Base-by-base conservation (phyloP, 2,113 vertebrate genomes). In the Chlamydotis undulata region DNA sequence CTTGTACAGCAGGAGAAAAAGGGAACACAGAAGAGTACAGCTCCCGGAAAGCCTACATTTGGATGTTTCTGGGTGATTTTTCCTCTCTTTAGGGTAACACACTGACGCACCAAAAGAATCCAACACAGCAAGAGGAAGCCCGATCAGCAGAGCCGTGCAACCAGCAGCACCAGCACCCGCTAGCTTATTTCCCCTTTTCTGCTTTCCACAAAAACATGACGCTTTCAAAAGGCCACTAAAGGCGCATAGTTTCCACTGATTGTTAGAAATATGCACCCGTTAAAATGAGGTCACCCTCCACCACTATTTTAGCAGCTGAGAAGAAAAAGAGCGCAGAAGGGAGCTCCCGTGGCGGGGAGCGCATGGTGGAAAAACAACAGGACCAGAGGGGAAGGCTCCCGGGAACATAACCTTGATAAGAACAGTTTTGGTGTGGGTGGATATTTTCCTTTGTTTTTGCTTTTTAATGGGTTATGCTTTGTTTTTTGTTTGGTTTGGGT, bases 251-350 rank as follows among this genome's bases (percentile, higher is more conserved):
- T 95, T 97, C 97, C 97, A 97, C 28, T 28, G 73, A 91, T 76
- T 93, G 94, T 67, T 86, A 97, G 87, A 96, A 97, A 53, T 86
- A 95, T 68, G 41, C 82, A 96, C 89, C 88, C 93, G 96, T 90
- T 92, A 97, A 82, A 97, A 96, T 91, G 92, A 93, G 80, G 60
- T 88, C 94, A 95, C 92, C 37, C 89, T 97, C 60, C 33, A 81
- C 33, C 88, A 39, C 89, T 94, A 95, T 91, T 96, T 96, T 31
- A 96, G 79, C 89, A 89, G 93, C 53, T 85, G 60, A 76, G 68
- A 95, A 76, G 94, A 94, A 85, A 94, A 88, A 93, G 92, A 84
- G 90, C 96, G 83, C 94, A 86, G 35, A 77, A 81, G 53, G 71
- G 93, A 83, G 88, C 60, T 96, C 91, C 89, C 9, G 5, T 10